Evolutionary conservation across 2,888 invertebrate genomes (phyloP).

Genomic region (Choreutis nemorana): DNA sequence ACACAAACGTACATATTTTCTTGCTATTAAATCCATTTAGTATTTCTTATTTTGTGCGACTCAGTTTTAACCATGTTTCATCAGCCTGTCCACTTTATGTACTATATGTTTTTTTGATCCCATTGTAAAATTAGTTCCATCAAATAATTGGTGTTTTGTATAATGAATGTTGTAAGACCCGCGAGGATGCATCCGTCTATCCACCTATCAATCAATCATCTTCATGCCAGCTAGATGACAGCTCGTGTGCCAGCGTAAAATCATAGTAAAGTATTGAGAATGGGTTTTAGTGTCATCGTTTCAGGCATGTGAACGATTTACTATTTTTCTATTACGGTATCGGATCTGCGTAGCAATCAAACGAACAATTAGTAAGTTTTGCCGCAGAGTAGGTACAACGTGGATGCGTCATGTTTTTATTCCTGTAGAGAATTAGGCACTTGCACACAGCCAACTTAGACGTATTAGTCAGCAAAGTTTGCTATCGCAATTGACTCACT

Average conservation of each 20-base stretch:
- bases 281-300: constrained; percentile 6
- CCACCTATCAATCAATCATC: constrained; percentile 29
- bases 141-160: too few relatives aligned
- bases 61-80: too few relatives aligned
- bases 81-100: too few relatives aligned
- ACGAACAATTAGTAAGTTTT: constrained; percentile 19
- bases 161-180: constrained; percentile 26
- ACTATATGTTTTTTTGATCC: too few relatives aligned
- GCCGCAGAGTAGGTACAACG: constrained; percentile 13
- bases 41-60: too few relatives aligned
- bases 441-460: constrained; percentile 25
- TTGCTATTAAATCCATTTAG: too few relatives aligned
- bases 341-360: constrained; percentile 24
- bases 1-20: too few relatives aligned
- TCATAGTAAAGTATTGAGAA: constrained; percentile 7
- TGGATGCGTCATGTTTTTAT: constrained; percentile 46
- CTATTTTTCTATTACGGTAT: constrained; percentile 8
- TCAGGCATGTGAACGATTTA: constrained; percentile 2
- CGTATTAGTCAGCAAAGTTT: constrained; percentile 43
- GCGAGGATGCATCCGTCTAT: constrained; percentile 22
- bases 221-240: constrained; percentile 9
- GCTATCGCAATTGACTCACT: too few relatives aligned
- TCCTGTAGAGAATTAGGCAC: constrained; percentile 22
- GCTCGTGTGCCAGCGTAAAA: constrained; percentile 9
- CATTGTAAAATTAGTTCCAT: too few relatives aligned